Percentiles rank a stretch among this genome's conserved stretches.
Conservation (phyloP, 2,113 vertebrate genomes). For the Ictalurus punctatus region DNA sequence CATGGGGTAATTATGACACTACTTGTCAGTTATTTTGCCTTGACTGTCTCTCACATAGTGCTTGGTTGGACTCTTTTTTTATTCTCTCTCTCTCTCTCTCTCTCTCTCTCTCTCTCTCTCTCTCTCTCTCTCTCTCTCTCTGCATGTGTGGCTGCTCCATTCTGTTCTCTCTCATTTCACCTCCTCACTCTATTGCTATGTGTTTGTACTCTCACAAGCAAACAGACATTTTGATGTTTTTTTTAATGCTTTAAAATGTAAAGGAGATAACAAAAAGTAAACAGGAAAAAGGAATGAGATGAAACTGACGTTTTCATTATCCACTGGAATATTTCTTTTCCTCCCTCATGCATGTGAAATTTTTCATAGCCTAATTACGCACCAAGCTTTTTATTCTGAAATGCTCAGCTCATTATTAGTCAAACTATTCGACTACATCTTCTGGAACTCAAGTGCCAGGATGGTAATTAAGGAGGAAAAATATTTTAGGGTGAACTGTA, state of each 20-base stretch:
- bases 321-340: background rate
- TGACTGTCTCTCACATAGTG: background rate
- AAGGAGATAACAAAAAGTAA: background rate
- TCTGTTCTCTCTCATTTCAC: background rate
- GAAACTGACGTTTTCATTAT: background rate
- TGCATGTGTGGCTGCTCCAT: background rate
- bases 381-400: slow-evolving; percentile 4
- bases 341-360: background rate
- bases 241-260: background rate
- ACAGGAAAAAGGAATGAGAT: background rate
- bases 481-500: background rate
- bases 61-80: background rate
- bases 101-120: background rate
- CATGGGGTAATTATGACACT: background rate
- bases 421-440: background rate
- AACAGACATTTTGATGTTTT: slow-evolving; percentile 2
- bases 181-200: no score
- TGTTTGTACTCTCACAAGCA: background rate
- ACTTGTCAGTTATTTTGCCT: background rate
- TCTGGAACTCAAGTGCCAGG: background rate
- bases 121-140: background rate
- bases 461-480: slow-evolving; percentile 2
- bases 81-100: background rate
- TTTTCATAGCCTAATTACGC: background rate
- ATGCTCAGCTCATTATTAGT: background rate